Percentiles rank a stretch among this genome's conserved stretches.
Evolutionary conservation across 2,797 vertebrate genomes (phyloP).

Genomic region (Melanotaenia parkinsoni): DNA sequence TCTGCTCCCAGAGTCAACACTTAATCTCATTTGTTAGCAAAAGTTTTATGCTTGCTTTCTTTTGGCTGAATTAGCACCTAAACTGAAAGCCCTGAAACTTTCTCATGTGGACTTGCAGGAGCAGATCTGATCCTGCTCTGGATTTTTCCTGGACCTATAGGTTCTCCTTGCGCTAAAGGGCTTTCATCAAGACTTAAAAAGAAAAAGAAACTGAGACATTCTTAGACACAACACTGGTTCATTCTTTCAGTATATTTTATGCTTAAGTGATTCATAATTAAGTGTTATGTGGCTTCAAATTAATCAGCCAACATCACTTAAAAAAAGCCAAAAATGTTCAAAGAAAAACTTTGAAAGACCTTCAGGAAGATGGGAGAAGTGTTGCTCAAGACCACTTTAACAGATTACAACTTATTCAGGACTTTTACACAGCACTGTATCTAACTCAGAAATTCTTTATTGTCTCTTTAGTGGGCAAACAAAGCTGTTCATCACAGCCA

Average conservation of each 20-base stretch:
- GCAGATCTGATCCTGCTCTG: constrained; percentile 6
- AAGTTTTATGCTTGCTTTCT: background rate
- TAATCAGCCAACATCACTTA: background rate
- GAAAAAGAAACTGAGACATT: no score
- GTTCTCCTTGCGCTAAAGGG: no score
- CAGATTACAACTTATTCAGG: background rate
- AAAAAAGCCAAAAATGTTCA: background rate
- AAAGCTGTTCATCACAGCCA: background rate
- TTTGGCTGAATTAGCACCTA: background rate
- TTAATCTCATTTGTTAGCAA: constrained; percentile 12
- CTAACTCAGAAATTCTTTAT: background rate
- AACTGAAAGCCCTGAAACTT: background rate
- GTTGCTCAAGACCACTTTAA: background rate
- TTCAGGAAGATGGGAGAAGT: background rate
- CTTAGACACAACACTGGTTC: background rate
- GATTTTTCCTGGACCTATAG: constrained; percentile 14
- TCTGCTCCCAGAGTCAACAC: constrained; percentile 16
- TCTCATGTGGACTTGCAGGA: constrained; percentile 10
- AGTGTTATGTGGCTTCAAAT: background rate
- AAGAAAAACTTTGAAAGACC: background rate
- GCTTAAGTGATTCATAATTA: no score
- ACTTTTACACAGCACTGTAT: background rate
- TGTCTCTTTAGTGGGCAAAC: background rate
- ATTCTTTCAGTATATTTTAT: no score
- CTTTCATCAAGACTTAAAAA: no score